A percentile compares a stretch with the other conserved stretches of the same genome.
Conservation (phyloP, 2,797 vertebrate species). For the Chaetodon trifasciatus region DNA sequence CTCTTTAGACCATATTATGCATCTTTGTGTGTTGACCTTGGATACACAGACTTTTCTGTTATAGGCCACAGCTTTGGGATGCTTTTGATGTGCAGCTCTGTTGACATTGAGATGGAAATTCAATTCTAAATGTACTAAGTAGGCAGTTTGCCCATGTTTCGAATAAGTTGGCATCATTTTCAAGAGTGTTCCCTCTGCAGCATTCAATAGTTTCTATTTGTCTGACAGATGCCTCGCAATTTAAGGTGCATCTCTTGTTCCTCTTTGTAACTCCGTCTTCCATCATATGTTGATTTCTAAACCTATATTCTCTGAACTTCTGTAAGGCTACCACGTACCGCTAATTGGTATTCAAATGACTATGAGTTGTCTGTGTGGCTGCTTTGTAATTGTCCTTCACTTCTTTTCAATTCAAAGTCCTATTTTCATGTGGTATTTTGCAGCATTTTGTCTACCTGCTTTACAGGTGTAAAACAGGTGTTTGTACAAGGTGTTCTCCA, state of each 20-base stretch:
- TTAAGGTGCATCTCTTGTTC: not conserved
- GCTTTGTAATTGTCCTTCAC: slow-evolving; percentile 1
- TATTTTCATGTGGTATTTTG: not conserved
- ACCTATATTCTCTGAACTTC: not conserved
- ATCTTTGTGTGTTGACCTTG: slow-evolving; percentile 48
- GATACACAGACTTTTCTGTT: slow-evolving; percentile 12
- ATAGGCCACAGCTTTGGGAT: not conserved
- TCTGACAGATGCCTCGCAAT: slow-evolving; percentile 9
- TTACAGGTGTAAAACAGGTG: not conserved
- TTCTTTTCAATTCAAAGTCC: not conserved
- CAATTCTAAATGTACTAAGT: not conserved
- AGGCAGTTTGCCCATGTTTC: slow-evolving; percentile 10
- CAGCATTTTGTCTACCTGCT: not conserved
- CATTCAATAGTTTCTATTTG: not conserved
- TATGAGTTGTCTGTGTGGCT: not conserved
- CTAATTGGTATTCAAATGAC: slow-evolving; percentile 26
- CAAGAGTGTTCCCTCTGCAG: slow-evolving; percentile 7
- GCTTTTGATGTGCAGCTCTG: slow-evolving; percentile 9
- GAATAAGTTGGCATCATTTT: slow-evolving; percentile 22
- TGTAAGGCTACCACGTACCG: not conserved
- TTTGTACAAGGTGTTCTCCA: not conserved
- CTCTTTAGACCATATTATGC: slow-evolving; percentile 18
- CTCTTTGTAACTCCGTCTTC: slow-evolving; percentile 11
- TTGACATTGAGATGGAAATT: slow-evolving; percentile 31
- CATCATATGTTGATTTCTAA: not conserved